Evolutionary conservation across 2,797 vertebrate species (phyloP), one percentile per base, ranked within the genome.

Genomic region (Cottoperca gobio): DNA sequence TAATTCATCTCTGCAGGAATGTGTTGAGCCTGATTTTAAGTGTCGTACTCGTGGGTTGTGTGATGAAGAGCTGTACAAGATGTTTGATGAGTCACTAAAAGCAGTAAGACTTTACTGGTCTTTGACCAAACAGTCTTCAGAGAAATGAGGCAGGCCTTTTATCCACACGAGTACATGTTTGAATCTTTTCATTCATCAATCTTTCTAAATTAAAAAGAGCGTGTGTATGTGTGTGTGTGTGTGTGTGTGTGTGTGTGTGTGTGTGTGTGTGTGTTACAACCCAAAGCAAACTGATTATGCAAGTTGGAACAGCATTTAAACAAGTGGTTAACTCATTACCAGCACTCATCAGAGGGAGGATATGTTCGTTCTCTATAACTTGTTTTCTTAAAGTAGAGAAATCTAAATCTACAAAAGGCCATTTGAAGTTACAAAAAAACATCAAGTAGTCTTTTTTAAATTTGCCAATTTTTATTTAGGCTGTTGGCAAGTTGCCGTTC

Each of bases 191-290:
- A 73, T 76, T 53, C 71, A 37, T 66, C 42, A 26, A 48, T 73
- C 23, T 64, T 31, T 70, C 64, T 55, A 59, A 61, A 72, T 70
- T 61, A 78, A 85, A 64, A 39, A 28, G 70, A 70, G n/a, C 54
- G 17, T 17, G 33, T 68, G 31, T 21, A n/a, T 46, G n/a, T 45
- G 65, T 33, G 39, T n/a, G 17, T 17, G 33, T 68, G 31, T 21
- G n/a, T 46, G n/a, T 45, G 65, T 33, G 17, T 17, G 33, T 68
- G 31, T 21, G n/a, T 46, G n/a, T 45, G 65, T 33, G 39, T n/a
- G n/a, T n/a, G n/a, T n/a, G n/a, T n/a, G n/a, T n/a, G n/a, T n/a
- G n/a, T n/a, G n/a, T n/a, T n/a, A n/a, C n/a, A n/a, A n/a, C n/a
- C n/a, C n/a, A n/a, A n/a, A n/a, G n/a, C n/a, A n/a, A n/a, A n/a